Evolutionary conservation across 2,797 vertebrate genomes (phyloP), one percentile per base, ranked within the genome.

Genomic region (Sarcoramphus papa): DNA sequence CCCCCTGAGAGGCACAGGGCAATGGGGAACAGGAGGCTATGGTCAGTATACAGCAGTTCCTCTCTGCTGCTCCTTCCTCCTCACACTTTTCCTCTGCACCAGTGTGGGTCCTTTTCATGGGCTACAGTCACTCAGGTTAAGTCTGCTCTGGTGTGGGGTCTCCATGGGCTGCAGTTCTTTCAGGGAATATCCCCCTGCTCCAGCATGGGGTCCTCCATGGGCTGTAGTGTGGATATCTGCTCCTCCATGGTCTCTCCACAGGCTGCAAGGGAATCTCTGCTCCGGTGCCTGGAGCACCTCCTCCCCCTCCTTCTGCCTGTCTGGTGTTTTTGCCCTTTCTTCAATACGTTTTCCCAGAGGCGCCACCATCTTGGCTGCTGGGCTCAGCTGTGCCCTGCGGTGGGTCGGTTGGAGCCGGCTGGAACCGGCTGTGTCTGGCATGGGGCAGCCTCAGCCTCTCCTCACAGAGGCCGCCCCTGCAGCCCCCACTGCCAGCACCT

Each of bases 301-400:
- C 5, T 67, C 3, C 25, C 3, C 7, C 5, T 41, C 37, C 19
- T 57, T 12, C 33, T 77, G 8, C 40, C 15, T 56, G 4, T 40
- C 4, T 41, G 16, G 30, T 48, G 6, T 3, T 73, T 74, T 60
- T 79, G 7, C 31, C 15, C 30, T 59, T 33, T 84, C 41, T 22
- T 35, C 8, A 14, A 15, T 4, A 16, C 1, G 1, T 21, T 19
- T 15, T 7, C 25, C 17, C n/a, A 0, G 7, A 33, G 25, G 22
- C 0, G 1, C 6, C 22, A 6, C 5, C 5, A 9, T 8, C 8
- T 0, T 6, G 24, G 30, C 45, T 22, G 28, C 0, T 0, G 43
- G 77, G 14, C 45, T 28, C 14, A 37, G 27, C 19, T 0, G 2
- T 43, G 41, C 22, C 15, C 43, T 33, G 25, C 0, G 1, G 28